Conservation (phyloP, 2,888 invertebrate genomes). For the Pachycephus smyrnensis region DNA sequence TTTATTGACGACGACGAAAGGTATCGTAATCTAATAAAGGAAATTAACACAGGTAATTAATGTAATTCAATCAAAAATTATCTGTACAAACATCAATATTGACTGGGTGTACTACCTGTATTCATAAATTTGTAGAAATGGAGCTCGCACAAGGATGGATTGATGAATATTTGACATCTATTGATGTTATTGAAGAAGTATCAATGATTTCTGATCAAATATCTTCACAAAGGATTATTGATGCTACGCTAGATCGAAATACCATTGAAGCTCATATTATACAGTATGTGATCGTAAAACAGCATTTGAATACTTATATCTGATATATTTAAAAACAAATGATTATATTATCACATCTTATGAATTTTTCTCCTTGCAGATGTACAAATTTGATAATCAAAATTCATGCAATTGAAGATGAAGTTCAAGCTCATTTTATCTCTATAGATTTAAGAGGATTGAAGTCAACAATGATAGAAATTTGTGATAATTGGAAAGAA, state of each 20-base stretch:
- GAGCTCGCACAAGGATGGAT: neutral
- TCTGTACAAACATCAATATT: neutral
- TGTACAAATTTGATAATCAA: neutral
- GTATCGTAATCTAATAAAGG: constrained; percentile 1
- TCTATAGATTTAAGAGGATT: constrained; percentile 19
- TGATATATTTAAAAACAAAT: neutral
- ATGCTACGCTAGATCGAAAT: neutral
- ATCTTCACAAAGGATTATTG: neutral
- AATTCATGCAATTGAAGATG: constrained; percentile 9
- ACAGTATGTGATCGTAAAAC: constrained; percentile 9
- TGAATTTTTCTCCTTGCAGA: neutral
- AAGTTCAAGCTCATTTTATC: constrained; percentile 15
- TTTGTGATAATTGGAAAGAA: constrained; percentile 27
- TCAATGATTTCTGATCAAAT: constrained; percentile 6
- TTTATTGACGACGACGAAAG: constrained; percentile 3
- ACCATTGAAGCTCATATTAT: constrained; percentile 15
- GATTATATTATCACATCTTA: neutral
- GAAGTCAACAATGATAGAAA: constrained; percentile 18
- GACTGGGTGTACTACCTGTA: neutral
- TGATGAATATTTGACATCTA: constrained; percentile 9
- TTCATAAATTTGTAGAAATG: constrained; percentile 8
- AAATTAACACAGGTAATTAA: constrained; percentile 9
- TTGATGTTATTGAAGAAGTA: constrained; percentile 1
- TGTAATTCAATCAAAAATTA: neutral
- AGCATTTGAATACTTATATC: neutral